Evolutionary conservation across 2,888 invertebrate genomes (phyloP).

Genomic region (Chymomyza caudatula): DNA sequence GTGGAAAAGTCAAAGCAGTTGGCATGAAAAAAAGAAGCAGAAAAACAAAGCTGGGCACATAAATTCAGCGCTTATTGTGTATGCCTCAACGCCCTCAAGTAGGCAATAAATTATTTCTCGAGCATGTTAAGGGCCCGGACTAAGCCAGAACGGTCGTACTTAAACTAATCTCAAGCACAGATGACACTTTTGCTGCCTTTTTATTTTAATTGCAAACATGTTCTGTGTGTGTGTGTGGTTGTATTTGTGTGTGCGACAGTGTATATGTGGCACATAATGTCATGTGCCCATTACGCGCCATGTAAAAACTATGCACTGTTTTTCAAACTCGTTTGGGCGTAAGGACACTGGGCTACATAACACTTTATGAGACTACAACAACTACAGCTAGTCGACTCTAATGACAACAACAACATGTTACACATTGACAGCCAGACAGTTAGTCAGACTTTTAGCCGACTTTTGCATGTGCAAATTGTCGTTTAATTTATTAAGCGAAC

Average conservation of each 20-base stretch:
- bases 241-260: slow-evolving; percentile 1
- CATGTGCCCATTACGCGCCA: slow-evolving; percentile 28
- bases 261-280: slow-evolving; percentile 36
- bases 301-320: slow-evolving; percentile 5
- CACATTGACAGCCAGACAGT: slow-evolving; percentile 23
- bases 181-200: slow-evolving; percentile 44
- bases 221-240: background rate
- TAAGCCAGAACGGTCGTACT: background rate
- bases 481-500: slow-evolving; percentile 68
- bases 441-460: slow-evolving; percentile 9
- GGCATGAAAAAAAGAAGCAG: background rate
- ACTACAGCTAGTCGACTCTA: slow-evolving; percentile 5
- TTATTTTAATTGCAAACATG: slow-evolving; percentile 66
- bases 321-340: slow-evolving; percentile 36
- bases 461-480: slow-evolving; percentile 65
- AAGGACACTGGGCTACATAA: slow-evolving; percentile 24
- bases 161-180: slow-evolving; percentile 4
- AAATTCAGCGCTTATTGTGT: slow-evolving; percentile 56
- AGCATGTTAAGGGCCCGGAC: slow-evolving; percentile 10
- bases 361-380: slow-evolving; percentile 36
- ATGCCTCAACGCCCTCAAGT: slow-evolving; percentile 50
- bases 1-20: slow-evolving; percentile 12
- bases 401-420: background rate
- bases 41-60: slow-evolving; percentile 39
- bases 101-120: slow-evolving; percentile 66